phyloP scores from a whole-genome alignment of 2,113 vertebrate species.

The Micromys minutus region DNA sequence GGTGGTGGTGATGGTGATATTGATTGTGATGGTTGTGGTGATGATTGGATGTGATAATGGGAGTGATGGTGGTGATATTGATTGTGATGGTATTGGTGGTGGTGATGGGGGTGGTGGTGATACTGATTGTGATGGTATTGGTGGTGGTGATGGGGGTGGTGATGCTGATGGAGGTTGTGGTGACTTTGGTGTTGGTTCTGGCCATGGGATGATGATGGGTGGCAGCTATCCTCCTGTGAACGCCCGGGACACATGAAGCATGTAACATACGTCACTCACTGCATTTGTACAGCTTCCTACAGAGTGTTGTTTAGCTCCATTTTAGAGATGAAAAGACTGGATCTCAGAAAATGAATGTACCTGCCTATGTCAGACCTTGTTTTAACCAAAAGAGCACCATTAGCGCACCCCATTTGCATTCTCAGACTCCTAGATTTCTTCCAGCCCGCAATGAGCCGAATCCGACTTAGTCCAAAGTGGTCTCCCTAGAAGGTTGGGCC shows the following conservation, averaged over 20 bases:
- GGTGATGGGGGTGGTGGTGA: fast-evolving
- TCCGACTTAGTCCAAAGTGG: neutral
- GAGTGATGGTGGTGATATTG: fast-evolving
- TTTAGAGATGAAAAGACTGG: neutral
- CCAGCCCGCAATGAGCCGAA: neutral
- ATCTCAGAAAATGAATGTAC: neutral
- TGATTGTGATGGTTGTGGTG: neutral
- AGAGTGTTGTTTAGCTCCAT: neutral
- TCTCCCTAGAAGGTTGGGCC: neutral
- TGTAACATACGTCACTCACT: neutral
- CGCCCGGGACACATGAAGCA: fast-evolving
- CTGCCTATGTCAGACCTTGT: too few relatives aligned
- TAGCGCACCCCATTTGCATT: fast-evolving
- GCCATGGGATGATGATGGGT: fast-evolving
- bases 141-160: fast-evolving
- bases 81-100: neutral
- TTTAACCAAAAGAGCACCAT: neutral
- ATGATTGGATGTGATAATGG: neutral
- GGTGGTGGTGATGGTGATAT: fast-evolving
- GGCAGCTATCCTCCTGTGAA: neutral
- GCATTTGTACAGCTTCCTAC: neutral
- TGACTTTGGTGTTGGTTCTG: fast-evolving
- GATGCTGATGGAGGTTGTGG: fast-evolving
- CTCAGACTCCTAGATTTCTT: fast-evolving
- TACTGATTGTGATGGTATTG: neutral